Percentiles rank a stretch among this genome's conserved stretches.
These are phyloP conservation scores for Leucania comma DNA, from an alignment of 2,888 invertebrate species.

Conservation along the genomic window DNA sequence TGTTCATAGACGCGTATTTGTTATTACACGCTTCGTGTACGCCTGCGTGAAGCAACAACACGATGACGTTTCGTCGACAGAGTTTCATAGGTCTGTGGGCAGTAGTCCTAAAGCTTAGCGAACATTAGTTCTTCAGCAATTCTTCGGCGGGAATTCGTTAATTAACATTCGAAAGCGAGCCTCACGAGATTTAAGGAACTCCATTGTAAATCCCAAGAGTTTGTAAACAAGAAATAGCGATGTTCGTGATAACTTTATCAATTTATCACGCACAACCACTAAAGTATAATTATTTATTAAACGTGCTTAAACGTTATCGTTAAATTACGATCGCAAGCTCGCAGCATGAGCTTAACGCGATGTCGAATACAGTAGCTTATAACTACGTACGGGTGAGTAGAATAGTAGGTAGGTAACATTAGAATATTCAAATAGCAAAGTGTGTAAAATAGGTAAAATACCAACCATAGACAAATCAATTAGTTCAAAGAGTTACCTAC, in stretches of 20 bases:
- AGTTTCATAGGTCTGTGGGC: too few relatives aligned
- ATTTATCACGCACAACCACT: background rate
- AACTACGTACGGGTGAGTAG: background rate
- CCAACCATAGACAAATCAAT: background rate
- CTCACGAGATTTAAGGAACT: background rate
- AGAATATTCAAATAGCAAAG: too few relatives aligned
- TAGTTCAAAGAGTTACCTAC: background rate
- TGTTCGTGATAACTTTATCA: background rate
- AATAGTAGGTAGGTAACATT: too few relatives aligned
- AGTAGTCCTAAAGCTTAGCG: too few relatives aligned
- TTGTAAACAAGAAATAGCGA: background rate
- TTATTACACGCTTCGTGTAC: too few relatives aligned
- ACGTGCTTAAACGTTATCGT: background rate
- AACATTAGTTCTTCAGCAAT: too few relatives aligned
- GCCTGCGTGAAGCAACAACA: too few relatives aligned
- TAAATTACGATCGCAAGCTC: background rate
- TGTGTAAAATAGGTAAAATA: background rate
- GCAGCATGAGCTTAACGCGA: background rate
- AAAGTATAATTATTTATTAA: too few relatives aligned
- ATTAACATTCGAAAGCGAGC: background rate
- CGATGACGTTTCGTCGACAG: too few relatives aligned
- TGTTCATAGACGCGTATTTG: too few relatives aligned
- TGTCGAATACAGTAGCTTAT: background rate
- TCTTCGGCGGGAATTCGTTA: background rate
- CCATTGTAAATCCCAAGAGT: background rate